Evolutionary conservation across 2,888 invertebrate species (phyloP), one percentile per base, ranked within the genome.

Genomic region (Andrena minutula): DNA sequence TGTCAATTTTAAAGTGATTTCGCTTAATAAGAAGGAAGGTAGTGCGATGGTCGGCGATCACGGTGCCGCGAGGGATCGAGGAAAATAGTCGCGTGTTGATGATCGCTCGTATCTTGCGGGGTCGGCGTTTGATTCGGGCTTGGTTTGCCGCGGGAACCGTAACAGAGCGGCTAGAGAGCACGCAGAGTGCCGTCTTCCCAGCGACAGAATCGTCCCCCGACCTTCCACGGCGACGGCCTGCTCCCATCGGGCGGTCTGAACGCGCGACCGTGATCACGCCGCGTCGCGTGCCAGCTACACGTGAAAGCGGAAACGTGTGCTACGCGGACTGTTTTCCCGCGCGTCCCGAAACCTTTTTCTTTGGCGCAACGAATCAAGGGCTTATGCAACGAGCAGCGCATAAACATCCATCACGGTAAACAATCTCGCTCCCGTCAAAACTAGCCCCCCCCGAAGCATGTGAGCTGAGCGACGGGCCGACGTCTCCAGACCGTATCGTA

Each of bases 1-100:
- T 94, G 94, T 94, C 94, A 94, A 94, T 94, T 93, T 92, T 92
- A 90, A 90, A 90, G 91, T 90, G 92, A 91, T 89, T 89, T 86
- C 85, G 87, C 88, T 86, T 82, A 71, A 79, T 74, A 69, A 81
- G 78, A 86, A 86, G 79, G 82, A 82, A 82, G 82, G 80, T 78
- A 87, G 72, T 85, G 89, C 87, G 72, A 89, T 85, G 86, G 84
- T 83, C 78, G 84, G 69, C 75, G 76, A 68, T 84, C 79, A 79
- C 77, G 65, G 65, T 71, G 73, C 74, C 73, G 72, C 85, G 58
- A 78, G 66, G 72, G 69, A 79, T 84, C 82, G 79, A 76, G 75
- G 63, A 47, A 89, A 84, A 73, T 86, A 85, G 66, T 78, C 66
- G 75, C 63, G 73, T 83, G 75, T 65, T 68, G 76, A 78, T 28